These are phyloP conservation scores for Synaphobranchus kaupii DNA, from an alignment of 2,797 vertebrate species.

Conservation along the genomic window DNA sequence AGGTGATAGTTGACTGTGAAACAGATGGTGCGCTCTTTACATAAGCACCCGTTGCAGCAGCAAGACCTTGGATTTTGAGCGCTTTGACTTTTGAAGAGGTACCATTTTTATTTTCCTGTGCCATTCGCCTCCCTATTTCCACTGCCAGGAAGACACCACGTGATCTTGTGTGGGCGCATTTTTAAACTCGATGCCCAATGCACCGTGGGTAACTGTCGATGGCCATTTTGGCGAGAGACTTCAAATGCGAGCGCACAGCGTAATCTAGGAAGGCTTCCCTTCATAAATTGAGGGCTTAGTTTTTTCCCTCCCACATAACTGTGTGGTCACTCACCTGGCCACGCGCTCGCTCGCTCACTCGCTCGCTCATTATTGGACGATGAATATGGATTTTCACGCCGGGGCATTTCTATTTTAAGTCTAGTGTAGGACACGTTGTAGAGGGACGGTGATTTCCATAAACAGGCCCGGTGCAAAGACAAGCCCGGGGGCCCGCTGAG, in stretches of 20 bases:
- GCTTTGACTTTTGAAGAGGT: neutral
- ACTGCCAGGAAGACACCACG: neutral
- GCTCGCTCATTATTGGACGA: neutral
- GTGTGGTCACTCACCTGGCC: neutral
- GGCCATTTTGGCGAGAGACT: neutral
- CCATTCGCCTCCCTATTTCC: neutral
- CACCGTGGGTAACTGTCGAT: neutral
- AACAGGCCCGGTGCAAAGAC: neutral
- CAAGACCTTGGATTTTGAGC: neutral
- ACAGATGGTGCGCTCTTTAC: neutral
- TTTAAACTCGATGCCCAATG: neutral
- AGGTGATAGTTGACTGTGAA: neutral
- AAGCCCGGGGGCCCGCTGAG: neutral
- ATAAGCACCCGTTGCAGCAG: neutral
- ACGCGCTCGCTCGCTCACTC: neutral
- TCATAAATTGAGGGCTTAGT: neutral
- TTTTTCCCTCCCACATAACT: neutral
- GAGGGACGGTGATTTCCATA: neutral
- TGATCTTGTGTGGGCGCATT: neutral
- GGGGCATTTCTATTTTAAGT: neutral
- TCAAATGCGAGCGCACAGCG: neutral
- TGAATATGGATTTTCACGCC: conserved; percentile 18
- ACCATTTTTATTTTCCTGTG: neutral
- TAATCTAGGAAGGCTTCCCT: neutral
- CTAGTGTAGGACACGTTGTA: neutral